A percentile compares a stretch with the other conserved stretches of the same genome.
phyloP scores from a whole-genome alignment of 2,113 vertebrate genomes.

The Salminus brasiliensis region DNA sequence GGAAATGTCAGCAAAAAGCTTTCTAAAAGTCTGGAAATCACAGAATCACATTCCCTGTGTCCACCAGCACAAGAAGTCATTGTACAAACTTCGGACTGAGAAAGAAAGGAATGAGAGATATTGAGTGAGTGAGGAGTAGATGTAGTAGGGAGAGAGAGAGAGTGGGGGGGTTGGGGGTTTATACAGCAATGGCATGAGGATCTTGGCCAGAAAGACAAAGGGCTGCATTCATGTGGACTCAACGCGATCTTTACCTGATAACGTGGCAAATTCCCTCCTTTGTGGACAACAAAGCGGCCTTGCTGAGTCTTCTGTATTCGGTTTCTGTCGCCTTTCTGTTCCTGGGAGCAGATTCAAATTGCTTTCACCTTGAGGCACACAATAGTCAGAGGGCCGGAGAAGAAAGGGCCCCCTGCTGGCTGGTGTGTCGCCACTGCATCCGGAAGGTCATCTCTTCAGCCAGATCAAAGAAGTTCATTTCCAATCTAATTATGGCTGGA shows the following conservation, averaged over 20 bases:
- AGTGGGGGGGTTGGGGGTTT: background rate
- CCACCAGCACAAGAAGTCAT: background rate
- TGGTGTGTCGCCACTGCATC: background rate
- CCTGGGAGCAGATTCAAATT: conserved; percentile 60
- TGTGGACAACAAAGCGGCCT: conserved; percentile 57
- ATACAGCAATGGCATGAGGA: conserved; percentile 33
- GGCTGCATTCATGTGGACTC: conserved; percentile 52
- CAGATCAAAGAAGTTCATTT: conserved; percentile 46
- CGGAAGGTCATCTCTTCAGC: background rate
- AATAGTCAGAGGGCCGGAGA: conserved; percentile 45
- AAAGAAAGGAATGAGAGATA: background rate
- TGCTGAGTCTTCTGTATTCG: conserved; percentile 56
- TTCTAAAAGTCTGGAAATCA: background rate
- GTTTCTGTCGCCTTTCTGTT: conserved; percentile 56
- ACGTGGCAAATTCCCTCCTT: conserved; percentile 60
- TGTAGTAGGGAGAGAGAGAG: background rate
- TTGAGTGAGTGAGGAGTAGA: background rate
- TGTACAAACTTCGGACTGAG: background rate
- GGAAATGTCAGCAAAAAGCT: background rate
- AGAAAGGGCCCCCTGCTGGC: conserved; percentile 23
- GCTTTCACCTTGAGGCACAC: conserved; percentile 44
- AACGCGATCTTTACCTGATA: conserved; percentile 56
- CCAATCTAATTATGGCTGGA: conserved; percentile 22
- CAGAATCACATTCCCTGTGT: background rate
- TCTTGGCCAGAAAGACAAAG: conserved; percentile 59